These are phyloP conservation scores for Lordiphosa collinella DNA, from an alignment of 1,140 invertebrate genomes.

Conservation along the genomic window DNA sequence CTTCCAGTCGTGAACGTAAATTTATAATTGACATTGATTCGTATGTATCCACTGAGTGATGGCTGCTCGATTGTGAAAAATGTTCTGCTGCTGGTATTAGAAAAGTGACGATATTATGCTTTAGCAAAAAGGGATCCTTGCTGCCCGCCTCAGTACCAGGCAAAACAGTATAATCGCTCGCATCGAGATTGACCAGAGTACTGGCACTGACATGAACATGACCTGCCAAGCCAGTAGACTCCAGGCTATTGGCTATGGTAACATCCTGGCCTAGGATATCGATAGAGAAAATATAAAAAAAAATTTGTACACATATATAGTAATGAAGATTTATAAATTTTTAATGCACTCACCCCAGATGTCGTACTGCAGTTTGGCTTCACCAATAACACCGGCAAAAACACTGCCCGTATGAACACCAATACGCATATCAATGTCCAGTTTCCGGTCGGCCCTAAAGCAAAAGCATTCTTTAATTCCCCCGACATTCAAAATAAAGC, in stretches of 20 bases:
- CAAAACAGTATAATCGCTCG: slow-evolving; percentile 75
- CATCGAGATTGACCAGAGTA: slow-evolving; percentile 85
- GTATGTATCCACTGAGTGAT: background rate
- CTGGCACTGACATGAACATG: slow-evolving; percentile 90
- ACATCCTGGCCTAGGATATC: slow-evolving; percentile 83
- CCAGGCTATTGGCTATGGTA: slow-evolving; percentile 95
- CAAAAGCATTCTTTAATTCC: background rate
- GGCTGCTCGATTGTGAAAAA: slow-evolving; percentile 46
- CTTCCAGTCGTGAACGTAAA: background rate
- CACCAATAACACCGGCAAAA: slow-evolving; percentile 93
- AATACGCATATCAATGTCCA: slow-evolving; percentile 97
- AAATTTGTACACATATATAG: too few species aligned
- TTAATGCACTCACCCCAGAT: slow-evolving; percentile 89
- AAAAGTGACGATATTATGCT: slow-evolving; percentile 86
- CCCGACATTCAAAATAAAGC: too few species aligned
- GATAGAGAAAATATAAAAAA: background rate
- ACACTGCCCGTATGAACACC: slow-evolving; percentile 96
- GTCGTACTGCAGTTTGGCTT: slow-evolving; percentile 97
- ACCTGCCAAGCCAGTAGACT: slow-evolving; percentile 92
- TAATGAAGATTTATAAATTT: too few species aligned
- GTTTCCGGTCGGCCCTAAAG: slow-evolving; percentile 83
- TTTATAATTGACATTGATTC: slow-evolving; percentile 42
- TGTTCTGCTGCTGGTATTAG: slow-evolving; percentile 81
- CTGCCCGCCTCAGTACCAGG: slow-evolving; percentile 83
- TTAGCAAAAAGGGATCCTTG: slow-evolving; percentile 84